Base-by-base conservation (phyloP, 2,113 vertebrate genomes). In the Fukomys damarensis region DNA sequence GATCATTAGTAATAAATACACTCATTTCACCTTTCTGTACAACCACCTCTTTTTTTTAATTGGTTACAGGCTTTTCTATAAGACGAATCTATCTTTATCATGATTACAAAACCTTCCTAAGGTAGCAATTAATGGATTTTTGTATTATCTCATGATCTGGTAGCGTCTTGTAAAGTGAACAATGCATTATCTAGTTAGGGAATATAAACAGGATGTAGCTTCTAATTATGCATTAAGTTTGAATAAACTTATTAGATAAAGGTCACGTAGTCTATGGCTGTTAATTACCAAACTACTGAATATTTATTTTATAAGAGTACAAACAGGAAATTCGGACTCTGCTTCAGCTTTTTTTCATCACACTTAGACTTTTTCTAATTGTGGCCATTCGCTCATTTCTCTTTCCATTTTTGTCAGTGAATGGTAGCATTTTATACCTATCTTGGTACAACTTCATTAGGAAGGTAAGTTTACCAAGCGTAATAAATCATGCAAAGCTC, bases 21-120 rank as follows among this genome's bases (percentile, higher is more conserved):
- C n/a, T 79, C 58, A 77, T 86, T 61, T 56, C 41, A 88, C 19
- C 35, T 38, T 94, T 65, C 61, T 56, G 16, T 46, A 43, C 0
- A 72, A 84, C 14, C 80, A 46, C 14, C 24, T 76, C 58, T 76
- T 28, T 93, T 95, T 93, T 93, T 95, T 93, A 79, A 89, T 38
- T 84, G 77, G 56, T 74, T 80, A n/a, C 14, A 12, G 58, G 35
- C 8, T 81, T 86, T 91, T 13, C 61, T 59, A 43, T 72, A 49
- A 83, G 91, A 72, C 7, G 56, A 83, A 70, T 24, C 4, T 35
- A 76, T 80, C 38, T 8, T 93, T 86, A 83, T 66, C 56, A 56
- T 93, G 89, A 76, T 89, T 83, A 94, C 24, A 61, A 85, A 84
- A 81, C 43, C 16, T 93, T 80, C 10, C n/a, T 70, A 32, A 30